Base-by-base conservation (phyloP, 1,140 invertebrate species). In the Reticulitermes speratus region DNA sequence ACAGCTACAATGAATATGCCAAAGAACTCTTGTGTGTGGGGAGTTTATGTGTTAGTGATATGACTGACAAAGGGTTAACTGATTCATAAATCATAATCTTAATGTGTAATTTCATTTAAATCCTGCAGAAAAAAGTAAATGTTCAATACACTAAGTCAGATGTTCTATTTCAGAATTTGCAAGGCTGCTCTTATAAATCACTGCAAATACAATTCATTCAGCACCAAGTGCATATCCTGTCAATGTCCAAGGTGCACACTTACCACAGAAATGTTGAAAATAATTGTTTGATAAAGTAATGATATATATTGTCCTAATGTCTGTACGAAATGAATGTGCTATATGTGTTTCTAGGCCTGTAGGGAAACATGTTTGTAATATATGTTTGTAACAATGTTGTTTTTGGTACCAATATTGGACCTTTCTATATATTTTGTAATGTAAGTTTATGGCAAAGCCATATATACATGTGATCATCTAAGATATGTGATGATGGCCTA, bases 161-260 rank as follows among this genome's bases (percentile, higher is more conserved):
- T 88, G 87, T 88, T 88, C 88, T 87, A 89, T 93, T 93, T 85
- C 93, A 94, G 94, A 94, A 90, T 94, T 94, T 88, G 93, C 93
- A 88, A 94, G 93, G 91, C 92, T 94, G 91, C 90, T 94, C 89
- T 90, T 93, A 90, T 94, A 93, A 92, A 88, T 90, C 90, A 87
- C 90, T 91, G 89, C 90, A 90, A 14, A 38, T 2, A 38, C 38
- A 38, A 2, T 38, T 38, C 38, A 38, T 38, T 38, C 38, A 38
- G 38, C 38, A 65, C 25, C 19, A 8, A 19, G 7, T 65, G 59
- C 65, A 30, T 9, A 11, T 25, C 7, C 8, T n/a, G 12, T 23
- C 25, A 75, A 11, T n/a, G 65, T n/a, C 2, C 25, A 11, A 11
- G n/a, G 25, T 16, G 14, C 25, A 30, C 25, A 6, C 25, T 3